These are phyloP conservation scores for Caenorhabditis sp. DNA, from an alignment of 2,888 invertebrate species.

Conservation along the genomic window DNA sequence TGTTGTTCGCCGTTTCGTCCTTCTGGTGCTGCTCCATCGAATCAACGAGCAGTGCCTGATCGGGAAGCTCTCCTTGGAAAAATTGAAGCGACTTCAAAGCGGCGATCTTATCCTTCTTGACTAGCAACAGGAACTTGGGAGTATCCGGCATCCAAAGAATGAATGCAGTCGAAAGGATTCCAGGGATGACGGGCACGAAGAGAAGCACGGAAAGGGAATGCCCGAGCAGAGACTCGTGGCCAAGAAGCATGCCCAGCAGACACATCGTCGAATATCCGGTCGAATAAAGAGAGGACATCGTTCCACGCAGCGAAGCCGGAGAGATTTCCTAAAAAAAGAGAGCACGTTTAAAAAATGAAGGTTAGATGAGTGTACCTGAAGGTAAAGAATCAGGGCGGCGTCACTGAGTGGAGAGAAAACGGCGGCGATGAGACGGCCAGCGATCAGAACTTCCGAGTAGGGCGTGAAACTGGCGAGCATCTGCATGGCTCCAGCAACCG, in stretches of 20 bases:
- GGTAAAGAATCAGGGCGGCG: constrained; percentile 74
- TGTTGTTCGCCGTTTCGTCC: constrained; percentile 17
- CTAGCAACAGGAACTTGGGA: constrained; percentile 71
- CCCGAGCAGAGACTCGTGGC: constrained; percentile 69
- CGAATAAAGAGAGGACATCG: constrained; percentile 73
- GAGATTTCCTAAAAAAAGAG: constrained; percentile 70
- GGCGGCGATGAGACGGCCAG: constrained; percentile 72
- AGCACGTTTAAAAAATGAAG: neutral
- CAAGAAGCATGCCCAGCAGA: constrained; percentile 75
- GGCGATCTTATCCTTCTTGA: constrained; percentile 60
- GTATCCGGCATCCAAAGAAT: constrained; percentile 73
- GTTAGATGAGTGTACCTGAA: constrained; percentile 59
- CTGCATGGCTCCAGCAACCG: constrained; percentile 73
- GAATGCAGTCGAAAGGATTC: constrained; percentile 68
- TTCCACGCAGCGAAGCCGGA: constrained; percentile 73
- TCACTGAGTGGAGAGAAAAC: constrained; percentile 76
- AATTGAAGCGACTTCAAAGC: constrained; percentile 67
- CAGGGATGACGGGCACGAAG: constrained; percentile 73
- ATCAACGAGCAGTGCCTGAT: constrained; percentile 47
- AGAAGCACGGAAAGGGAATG: constrained; percentile 72
- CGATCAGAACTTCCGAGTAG: constrained; percentile 73
- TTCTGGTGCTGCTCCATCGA: constrained; percentile 53
- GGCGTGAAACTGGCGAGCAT: constrained; percentile 71
- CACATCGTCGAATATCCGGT: constrained; percentile 75
- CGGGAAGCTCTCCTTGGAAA: constrained; percentile 66